phyloP scores from a whole-genome alignment of 2,888 invertebrate genomes.

The Metalampra italica region DNA sequence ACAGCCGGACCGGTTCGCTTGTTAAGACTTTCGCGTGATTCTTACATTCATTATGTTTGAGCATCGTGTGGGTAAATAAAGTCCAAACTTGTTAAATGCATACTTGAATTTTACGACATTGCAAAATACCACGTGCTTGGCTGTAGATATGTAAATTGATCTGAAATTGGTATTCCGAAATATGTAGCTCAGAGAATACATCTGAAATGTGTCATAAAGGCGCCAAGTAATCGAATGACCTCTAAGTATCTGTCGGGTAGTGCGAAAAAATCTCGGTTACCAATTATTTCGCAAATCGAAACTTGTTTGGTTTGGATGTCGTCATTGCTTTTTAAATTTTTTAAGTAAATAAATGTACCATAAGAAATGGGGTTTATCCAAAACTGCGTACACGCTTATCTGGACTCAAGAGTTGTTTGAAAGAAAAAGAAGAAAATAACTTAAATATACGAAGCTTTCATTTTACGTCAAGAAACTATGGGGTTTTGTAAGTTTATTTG shows the following conservation, averaged over 20 bases:
- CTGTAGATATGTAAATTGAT: background rate
- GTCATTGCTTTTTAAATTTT: constrained; percentile 29
- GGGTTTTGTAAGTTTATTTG: no score
- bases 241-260: constrained; percentile 39
- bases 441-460: no score
- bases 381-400: no score
- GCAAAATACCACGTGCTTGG: constrained; percentile 5
- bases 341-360: background rate
- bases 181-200: constrained; percentile 16
- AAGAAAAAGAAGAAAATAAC: no score
- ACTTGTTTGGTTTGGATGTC: constrained; percentile 40
- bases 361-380: no score
- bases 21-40: constrained; percentile 19
- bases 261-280: constrained; percentile 49
- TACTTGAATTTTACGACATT: constrained; percentile 13
- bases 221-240: constrained; percentile 37
- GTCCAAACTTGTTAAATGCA: background rate
- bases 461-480: no score
- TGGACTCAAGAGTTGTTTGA: no score
- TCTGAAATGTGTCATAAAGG: constrained; percentile 26
- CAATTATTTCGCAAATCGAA: constrained; percentile 50
- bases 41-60: constrained; percentile 15
- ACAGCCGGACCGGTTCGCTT: constrained; percentile 20
- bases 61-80: background rate
- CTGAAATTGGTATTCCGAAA: background rate